phyloP scores from a whole-genome alignment of 2,888 invertebrate species.

The Sesia apiformis region DNA sequence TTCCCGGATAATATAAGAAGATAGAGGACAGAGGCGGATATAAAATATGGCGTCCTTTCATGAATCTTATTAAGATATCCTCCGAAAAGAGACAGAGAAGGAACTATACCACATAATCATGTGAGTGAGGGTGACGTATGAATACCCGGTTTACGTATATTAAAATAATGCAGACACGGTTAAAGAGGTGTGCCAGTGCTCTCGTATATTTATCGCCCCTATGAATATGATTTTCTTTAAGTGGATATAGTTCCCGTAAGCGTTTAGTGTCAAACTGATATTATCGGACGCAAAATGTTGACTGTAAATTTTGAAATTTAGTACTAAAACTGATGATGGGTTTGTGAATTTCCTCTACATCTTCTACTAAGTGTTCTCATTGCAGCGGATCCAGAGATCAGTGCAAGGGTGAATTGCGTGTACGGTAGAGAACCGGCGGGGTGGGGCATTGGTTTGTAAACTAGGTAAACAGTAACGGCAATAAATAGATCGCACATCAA shows the following conservation, averaged over 20 bases:
- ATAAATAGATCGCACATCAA: too few relatives aligned
- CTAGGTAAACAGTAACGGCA: too few relatives aligned
- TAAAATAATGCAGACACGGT: constrained; percentile 69
- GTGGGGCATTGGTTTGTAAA: too few relatives aligned
- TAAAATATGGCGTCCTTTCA: constrained; percentile 89
- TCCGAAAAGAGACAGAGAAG: constrained; percentile 69
- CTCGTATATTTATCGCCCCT: constrained; percentile 61
- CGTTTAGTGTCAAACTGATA: constrained; percentile 38
- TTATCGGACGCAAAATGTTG: too few relatives aligned
- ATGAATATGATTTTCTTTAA: constrained; percentile 73
- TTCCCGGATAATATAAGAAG: constrained; percentile 73
- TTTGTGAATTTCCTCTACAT: too few relatives aligned
- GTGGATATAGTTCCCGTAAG: constrained; percentile 53
- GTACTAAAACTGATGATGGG: too few relatives aligned
- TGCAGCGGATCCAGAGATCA: too few relatives aligned
- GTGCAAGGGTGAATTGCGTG: too few relatives aligned
- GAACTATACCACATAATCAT: constrained; percentile 18
- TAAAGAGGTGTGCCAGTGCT: constrained; percentile 63
- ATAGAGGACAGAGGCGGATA: constrained; percentile 78
- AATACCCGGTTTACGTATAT: constrained; percentile 63
- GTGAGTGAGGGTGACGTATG: constrained; percentile 24
- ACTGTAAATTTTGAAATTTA: too few relatives aligned
- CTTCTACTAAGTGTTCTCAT: too few relatives aligned
- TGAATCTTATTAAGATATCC: constrained; percentile 89
- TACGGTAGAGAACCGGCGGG: too few relatives aligned